phyloP scores from a whole-genome alignment of 2,113 vertebrate genomes.

The Sander lucioperca region DNA sequence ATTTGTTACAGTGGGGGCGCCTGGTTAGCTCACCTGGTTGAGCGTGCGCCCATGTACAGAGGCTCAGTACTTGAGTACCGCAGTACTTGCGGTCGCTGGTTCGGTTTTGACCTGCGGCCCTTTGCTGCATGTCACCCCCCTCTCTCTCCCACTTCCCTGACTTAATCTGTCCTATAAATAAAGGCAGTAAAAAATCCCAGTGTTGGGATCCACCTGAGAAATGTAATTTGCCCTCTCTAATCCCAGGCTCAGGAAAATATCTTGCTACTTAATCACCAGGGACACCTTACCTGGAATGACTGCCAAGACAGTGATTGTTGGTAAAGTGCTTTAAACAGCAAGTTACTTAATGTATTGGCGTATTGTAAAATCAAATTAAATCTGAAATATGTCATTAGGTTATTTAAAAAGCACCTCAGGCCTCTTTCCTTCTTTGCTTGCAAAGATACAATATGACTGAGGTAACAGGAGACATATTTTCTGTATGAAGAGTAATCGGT shows the following conservation, averaged over 20 bases:
- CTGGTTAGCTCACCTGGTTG: too few relatives aligned
- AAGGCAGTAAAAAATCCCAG: background rate
- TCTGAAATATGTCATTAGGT: background rate
- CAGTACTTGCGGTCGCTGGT: too few relatives aligned
- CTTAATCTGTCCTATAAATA: too few relatives aligned
- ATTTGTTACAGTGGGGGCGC: background rate
- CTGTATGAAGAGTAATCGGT: background rate
- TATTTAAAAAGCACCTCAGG: background rate
- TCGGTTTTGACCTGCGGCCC: too few relatives aligned
- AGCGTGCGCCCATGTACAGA: too few relatives aligned
- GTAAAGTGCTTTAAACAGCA: background rate
- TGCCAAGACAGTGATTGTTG: conserved; percentile 7
- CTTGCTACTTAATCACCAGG: background rate
- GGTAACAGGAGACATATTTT: background rate
- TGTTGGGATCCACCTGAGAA: background rate
- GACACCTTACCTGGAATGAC: conserved; percentile 12
- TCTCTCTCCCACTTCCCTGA: too few relatives aligned
- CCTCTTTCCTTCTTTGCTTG: background rate
- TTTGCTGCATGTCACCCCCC: too few relatives aligned
- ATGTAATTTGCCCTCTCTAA: background rate
- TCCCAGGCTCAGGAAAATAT: conserved; percentile 3
- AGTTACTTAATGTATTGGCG: background rate
- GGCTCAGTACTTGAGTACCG: too few relatives aligned
- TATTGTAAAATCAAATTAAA: background rate
- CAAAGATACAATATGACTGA: background rate